These are phyloP conservation scores for Tiliacea aurago DNA, from an alignment of 2,888 invertebrate species.

Conservation along the genomic window DNA sequence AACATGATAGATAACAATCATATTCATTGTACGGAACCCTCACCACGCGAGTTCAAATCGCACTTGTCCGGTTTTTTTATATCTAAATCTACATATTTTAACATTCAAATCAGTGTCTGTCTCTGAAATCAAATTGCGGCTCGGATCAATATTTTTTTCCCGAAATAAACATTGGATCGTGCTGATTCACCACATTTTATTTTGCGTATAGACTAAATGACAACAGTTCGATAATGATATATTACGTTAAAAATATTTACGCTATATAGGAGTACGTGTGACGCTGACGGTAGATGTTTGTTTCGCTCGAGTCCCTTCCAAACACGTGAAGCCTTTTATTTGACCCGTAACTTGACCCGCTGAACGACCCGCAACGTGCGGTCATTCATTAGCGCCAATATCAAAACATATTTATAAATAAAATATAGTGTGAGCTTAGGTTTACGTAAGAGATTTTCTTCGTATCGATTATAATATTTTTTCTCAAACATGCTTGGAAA, in stretches of 20 bases:
- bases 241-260: slow-evolving; percentile 1
- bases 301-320: slow-evolving; percentile 22
- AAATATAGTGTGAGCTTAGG: slow-evolving; percentile 11
- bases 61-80: no score
- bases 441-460: slow-evolving; percentile 18
- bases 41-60: no score
- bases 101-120: no score
- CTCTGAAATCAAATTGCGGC: neutral
- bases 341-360: slow-evolving; percentile 28
- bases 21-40: no score
- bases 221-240: no score
- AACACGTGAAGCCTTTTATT: slow-evolving; percentile 45
- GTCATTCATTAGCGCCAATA: slow-evolving; percentile 31
- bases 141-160: neutral
- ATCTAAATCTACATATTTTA: no score
- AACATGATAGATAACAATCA: no score
- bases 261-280: neutral
- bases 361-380: slow-evolving; percentile 7
- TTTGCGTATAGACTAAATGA: no score
- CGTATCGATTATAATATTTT: neutral
- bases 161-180: neutral
- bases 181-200: slow-evolving; percentile 1
- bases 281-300: slow-evolving; percentile 22
- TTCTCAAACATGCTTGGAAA: no score
- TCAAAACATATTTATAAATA: slow-evolving; percentile 33